Percentiles rank a stretch among this genome's conserved stretches.
Conservation (phyloP, 2,113 vertebrate genomes). For the Terrapene triunguis region DNA sequence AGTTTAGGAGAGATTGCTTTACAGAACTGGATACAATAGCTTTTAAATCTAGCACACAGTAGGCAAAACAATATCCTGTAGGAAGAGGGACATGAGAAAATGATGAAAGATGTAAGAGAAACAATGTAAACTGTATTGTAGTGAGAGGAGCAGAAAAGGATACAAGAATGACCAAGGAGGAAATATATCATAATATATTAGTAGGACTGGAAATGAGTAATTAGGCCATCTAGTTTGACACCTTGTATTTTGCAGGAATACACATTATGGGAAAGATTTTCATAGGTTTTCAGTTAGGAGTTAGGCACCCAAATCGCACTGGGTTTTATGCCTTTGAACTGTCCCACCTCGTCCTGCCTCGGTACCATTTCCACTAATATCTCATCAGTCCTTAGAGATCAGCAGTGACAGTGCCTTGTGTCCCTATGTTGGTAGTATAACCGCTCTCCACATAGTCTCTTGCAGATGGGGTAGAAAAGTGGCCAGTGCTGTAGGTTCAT, state of each 20-base stretch:
- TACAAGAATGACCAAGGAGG: background rate
- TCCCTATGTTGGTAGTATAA: background rate
- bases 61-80: slow-evolving; percentile 20
- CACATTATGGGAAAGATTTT: background rate
- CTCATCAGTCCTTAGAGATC: background rate
- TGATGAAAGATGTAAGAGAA: background rate
- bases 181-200: background rate
- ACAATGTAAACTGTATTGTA: background rate
- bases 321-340: background rate
- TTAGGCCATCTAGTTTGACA: background rate
- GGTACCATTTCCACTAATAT: background rate
- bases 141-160: background rate
- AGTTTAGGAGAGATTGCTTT: slow-evolving; percentile 19
- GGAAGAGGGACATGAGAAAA: background rate
- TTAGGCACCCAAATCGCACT: background rate
- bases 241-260: background rate
- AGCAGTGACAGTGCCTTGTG: background rate
- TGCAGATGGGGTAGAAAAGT: background rate
- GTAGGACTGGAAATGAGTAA: background rate
- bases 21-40: background rate
- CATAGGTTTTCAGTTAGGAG: background rate
- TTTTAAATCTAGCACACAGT: slow-evolving; percentile 34
- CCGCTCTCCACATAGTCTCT: background rate
- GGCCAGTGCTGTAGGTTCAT: background rate
- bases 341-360: background rate